Evolutionary conservation across 2,797 vertebrate species (phyloP).

Genomic region (Spinibarbus caldwelli): DNA sequence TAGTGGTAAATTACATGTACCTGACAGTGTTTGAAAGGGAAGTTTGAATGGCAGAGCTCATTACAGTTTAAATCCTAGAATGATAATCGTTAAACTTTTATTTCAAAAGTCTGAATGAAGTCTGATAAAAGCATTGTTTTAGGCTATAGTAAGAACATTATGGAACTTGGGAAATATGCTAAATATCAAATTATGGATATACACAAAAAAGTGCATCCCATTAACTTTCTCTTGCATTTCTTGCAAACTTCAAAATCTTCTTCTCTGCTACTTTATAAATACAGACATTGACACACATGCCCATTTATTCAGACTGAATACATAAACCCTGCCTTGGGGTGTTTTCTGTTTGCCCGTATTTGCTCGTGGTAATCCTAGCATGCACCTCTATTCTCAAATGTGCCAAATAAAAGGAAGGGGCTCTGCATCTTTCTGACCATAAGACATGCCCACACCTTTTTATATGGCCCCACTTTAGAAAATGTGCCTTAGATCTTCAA

Average conservation of each 20-base stretch:
- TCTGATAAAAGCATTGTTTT: neutral
- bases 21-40: slow-evolving; percentile 14
- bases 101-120: neutral
- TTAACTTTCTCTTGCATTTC: slow-evolving; percentile 1
- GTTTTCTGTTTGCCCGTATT: slow-evolving; percentile 34
- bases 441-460: slow-evolving; percentile 63
- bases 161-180: neutral
- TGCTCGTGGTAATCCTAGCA: slow-evolving; percentile 16
- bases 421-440: slow-evolving; percentile 25
- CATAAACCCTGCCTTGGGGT: neutral
- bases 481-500: slow-evolving; percentile 71
- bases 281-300: slow-evolving; percentile 14
- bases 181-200: slow-evolving; percentile 8
- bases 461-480: slow-evolving; percentile 69
- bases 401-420: slow-evolving; percentile 43
- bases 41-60: slow-evolving; percentile 21
- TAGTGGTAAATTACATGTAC: slow-evolving; percentile 36
- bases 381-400: neutral
- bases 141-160: neutral
- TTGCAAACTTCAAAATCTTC: slow-evolving; percentile 27
- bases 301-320: slow-evolving; percentile 33
- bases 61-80: slow-evolving; percentile 1
- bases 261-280: slow-evolving; percentile 22
- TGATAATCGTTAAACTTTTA: neutral
- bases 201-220: slow-evolving; percentile 3